Percentiles rank a stretch among this genome's conserved stretches.
Evolutionary conservation across 2,113 vertebrate genomes (phyloP).

Genomic region (Macquaria australasica): DNA sequence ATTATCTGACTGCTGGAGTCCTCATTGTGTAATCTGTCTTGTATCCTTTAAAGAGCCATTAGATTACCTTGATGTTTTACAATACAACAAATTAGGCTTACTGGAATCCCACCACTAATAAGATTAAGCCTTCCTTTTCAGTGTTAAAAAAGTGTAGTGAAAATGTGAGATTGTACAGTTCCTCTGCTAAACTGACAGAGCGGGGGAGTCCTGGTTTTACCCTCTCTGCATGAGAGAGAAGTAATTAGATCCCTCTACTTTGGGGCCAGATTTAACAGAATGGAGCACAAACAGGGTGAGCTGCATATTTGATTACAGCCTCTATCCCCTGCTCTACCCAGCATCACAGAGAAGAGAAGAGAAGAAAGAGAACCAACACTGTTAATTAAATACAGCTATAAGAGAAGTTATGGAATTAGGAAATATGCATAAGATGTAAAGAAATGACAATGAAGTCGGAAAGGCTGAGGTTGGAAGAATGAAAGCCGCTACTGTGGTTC

Average conservation of each 20-base stretch:
- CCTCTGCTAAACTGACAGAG: conserved; percentile 42
- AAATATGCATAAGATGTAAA: conserved; percentile 2
- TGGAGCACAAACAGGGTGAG: conserved; percentile 40
- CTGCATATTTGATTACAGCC: conserved; percentile 50
- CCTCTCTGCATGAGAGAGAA: conserved; percentile 37
- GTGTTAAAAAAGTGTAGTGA: conserved; percentile 28
- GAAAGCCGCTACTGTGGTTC: neutral
- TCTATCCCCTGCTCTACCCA: neutral
- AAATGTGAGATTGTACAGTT: conserved; percentile 45
- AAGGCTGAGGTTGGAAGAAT: neutral
- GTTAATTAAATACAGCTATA: conserved; percentile 24
- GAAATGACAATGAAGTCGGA: neutral
- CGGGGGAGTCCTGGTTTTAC: conserved; percentile 43
- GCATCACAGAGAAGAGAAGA: conserved; percentile 17
- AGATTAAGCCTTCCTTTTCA: conserved; percentile 63
- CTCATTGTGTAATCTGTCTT: conserved; percentile 57
- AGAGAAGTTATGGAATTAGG: neutral
- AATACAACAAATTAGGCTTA: conserved; percentile 72
- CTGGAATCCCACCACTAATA: conserved; percentile 70
- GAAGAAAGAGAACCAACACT: conserved; percentile 6
- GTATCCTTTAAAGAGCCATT: conserved; percentile 66
- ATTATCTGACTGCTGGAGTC: conserved; percentile 47
- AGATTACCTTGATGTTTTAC: conserved; percentile 75
- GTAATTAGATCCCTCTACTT: conserved; percentile 58
- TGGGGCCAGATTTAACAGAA: conserved; percentile 51